Evolutionary conservation across 2,888 invertebrate genomes (phyloP).

Genomic region (Caenorhabditis afra): DNA sequence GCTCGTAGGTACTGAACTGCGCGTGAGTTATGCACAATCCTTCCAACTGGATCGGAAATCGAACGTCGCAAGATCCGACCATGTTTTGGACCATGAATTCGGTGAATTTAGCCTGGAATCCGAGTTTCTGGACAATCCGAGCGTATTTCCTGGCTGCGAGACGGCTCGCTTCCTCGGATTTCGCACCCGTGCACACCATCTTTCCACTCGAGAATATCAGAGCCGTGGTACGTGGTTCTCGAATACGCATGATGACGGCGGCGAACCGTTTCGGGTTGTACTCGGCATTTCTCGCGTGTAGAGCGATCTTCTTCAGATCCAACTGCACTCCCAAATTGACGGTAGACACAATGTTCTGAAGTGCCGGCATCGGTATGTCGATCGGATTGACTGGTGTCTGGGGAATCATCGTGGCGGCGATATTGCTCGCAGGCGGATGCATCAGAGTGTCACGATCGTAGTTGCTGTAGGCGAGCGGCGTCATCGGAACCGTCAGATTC

Average conservation of each 20-base stretch:
- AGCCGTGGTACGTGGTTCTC: slow-evolving; percentile 89
- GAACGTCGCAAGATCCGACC: slow-evolving; percentile 91
- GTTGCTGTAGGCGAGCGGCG: slow-evolving; percentile 69
- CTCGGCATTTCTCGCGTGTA: slow-evolving; percentile 98
- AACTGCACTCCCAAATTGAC: slow-evolving; percentile 94
- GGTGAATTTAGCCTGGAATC: slow-evolving; percentile 84
- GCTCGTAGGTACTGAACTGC: slow-evolving; percentile 91
- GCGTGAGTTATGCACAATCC: slow-evolving; percentile 89
- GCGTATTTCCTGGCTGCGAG: slow-evolving; percentile 88
- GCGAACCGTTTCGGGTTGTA: slow-evolving; percentile 99
- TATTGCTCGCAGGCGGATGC: slow-evolving; percentile 49
- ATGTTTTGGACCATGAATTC: slow-evolving; percentile 86
- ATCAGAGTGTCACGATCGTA: slow-evolving; percentile 44
- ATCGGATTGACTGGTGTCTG: slow-evolving; percentile 72
- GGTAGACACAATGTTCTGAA: slow-evolving; percentile 93
- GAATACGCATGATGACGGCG: slow-evolving; percentile 95
- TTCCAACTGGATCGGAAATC: slow-evolving; percentile 89
- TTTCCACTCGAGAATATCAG: slow-evolving; percentile 90
- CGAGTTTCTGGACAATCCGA: slow-evolving; percentile 88
- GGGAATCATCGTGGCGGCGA: slow-evolving; percentile 59
- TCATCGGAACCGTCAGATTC: slow-evolving; percentile 76
- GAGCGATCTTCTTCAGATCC: slow-evolving; percentile 95
- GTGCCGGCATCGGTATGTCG: slow-evolving; percentile 79
- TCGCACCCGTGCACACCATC: slow-evolving; percentile 92
- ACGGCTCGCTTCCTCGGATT: slow-evolving; percentile 86